Evolutionary conservation across 1,140 invertebrate genomes (phyloP).

Genomic region (Calycopis cecrops): DNA sequence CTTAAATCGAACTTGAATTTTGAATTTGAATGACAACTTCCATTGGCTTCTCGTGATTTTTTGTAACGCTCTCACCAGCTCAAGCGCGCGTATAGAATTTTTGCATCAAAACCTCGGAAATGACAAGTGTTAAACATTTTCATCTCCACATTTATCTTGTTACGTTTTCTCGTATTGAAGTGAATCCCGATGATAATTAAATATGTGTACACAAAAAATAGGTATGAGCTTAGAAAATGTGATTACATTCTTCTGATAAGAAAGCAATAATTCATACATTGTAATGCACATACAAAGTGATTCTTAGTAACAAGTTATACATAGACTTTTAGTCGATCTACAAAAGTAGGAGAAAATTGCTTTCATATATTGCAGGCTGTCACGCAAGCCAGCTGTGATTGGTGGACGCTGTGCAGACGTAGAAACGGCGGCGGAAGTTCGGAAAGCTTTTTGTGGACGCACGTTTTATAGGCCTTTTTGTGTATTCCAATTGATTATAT

Average conservation of each 20-base stretch:
- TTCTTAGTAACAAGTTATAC: constrained; percentile 20
- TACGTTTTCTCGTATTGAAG: no score
- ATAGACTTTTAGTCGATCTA: constrained; percentile 24
- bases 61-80: no score
- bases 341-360: constrained; percentile 42
- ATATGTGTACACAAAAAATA: no score
- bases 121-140: no score
- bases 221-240: no score
- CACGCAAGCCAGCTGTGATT: constrained; percentile 43
- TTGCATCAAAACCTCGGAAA: no score
- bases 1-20: no score
- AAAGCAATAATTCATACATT: constrained; percentile 4
- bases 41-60: no score
- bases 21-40: no score
- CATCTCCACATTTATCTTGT: no score
- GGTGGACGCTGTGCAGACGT: constrained; percentile 26
- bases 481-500: constrained; percentile 20
- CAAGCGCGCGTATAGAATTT: no score
- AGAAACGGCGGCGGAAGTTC: constrained; percentile 29
- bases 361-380: constrained; percentile 35
- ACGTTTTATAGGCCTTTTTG: constrained; percentile 28
- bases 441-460: constrained; percentile 32
- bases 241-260: not conserved
- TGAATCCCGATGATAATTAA: no score
- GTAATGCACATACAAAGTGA: constrained; percentile 3